These are phyloP conservation scores for Machaerirhynchus nigripectus DNA, from an alignment of 2,113 vertebrate genomes.

Conservation along the genomic window DNA sequence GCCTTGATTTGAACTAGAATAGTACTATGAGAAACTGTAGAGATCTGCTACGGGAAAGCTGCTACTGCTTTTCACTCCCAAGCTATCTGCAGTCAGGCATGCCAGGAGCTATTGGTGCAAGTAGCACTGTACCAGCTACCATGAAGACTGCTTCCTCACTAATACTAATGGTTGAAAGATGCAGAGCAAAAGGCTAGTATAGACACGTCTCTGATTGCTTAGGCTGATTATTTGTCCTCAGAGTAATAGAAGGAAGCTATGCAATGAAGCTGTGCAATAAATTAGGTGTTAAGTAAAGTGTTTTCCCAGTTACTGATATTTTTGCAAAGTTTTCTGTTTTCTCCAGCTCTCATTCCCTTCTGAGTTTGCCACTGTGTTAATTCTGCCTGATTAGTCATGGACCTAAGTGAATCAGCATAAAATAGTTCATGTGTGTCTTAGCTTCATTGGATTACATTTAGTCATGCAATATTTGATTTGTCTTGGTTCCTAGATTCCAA, in stretches of 20 bases:
- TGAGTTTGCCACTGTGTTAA: neutral
- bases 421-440: neutral
- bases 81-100: neutral
- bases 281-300: neutral
- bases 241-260: neutral
- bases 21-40: neutral
- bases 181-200: neutral
- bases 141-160: neutral
- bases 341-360: neutral
- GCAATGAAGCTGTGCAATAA: neutral
- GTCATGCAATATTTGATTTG: conserved; percentile 27
- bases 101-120: neutral
- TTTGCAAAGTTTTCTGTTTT: neutral
- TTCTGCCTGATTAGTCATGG: neutral
- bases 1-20: neutral
- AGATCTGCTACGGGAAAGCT: neutral
- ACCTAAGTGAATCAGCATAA: neutral
- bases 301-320: neutral
- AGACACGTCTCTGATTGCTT: neutral
- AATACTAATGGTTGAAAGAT: neutral
- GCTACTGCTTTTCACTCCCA: neutral
- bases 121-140: neutral
- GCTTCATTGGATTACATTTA: neutral
- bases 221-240: neutral
- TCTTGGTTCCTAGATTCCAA: conserved; percentile 20